Percentiles rank a stretch among this genome's conserved stretches.
Conservation (phyloP, 2,113 vertebrate genomes). For the Nannospalax galili region DNA sequence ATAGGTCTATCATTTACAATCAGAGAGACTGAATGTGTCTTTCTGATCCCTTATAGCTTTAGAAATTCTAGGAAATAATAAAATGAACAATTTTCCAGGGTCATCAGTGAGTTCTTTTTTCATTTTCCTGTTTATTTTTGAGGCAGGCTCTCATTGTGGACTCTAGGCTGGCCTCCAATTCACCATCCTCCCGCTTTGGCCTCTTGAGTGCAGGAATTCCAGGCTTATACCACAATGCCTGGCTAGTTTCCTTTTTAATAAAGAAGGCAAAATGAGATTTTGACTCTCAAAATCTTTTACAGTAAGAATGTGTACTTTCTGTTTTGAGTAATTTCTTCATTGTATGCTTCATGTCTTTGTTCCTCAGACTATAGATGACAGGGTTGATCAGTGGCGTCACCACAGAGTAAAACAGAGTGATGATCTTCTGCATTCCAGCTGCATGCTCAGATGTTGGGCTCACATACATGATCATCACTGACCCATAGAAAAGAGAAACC, state of each 20-base stretch:
- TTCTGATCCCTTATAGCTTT: background rate
- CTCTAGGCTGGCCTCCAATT: background rate
- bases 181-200: background rate
- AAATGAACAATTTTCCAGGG: background rate
- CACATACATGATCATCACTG: conserved; percentile 80
- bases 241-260: background rate
- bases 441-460: conserved; percentile 64
- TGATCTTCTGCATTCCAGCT: conserved; percentile 58
- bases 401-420: conserved; percentile 77
- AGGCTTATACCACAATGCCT: background rate
- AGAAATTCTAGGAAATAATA: background rate
- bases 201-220: background rate
- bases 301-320: background rate
- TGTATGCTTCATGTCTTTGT: conserved; percentile 75
- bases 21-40: background rate
- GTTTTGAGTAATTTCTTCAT: conserved; percentile 63
- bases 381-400: conserved; percentile 76
- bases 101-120: background rate
- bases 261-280: background rate
- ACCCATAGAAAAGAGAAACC: conserved; percentile 80
- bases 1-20: background rate
- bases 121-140: background rate
- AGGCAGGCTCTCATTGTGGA: background rate
- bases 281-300: background rate
- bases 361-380: conserved; percentile 77